phyloP scores from a whole-genome alignment of 2,888 invertebrate species.

The Lasioglossum villosulum region DNA sequence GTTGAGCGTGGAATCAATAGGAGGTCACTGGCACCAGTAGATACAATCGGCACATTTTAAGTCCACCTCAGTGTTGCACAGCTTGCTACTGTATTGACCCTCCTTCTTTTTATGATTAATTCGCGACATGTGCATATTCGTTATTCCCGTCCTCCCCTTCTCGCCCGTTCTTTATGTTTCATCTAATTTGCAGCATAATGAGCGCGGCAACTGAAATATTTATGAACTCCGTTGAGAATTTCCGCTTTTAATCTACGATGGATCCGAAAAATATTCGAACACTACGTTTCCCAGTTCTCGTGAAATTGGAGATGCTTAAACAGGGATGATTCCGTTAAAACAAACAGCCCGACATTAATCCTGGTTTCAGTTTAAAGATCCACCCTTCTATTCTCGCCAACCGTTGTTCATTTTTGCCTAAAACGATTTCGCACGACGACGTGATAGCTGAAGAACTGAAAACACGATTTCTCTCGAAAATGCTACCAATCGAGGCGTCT shows the following conservation, averaged over 20 bases:
- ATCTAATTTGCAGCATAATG: conserved; percentile 8
- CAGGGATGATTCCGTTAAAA: too few relatives aligned
- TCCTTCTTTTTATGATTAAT: conserved; percentile 43
- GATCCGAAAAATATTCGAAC: too few relatives aligned
- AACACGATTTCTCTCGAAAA: too few relatives aligned
- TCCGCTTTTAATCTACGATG: not conserved
- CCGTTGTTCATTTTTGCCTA: too few relatives aligned
- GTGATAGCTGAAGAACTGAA: too few relatives aligned
- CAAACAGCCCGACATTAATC: too few relatives aligned
- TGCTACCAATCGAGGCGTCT: too few relatives aligned
- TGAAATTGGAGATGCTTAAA: too few relatives aligned
- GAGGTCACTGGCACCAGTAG: conserved; percentile 83
- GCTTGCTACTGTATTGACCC: conserved; percentile 49
- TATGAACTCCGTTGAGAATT: not conserved
- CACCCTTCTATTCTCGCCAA: too few relatives aligned
- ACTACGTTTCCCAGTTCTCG: too few relatives aligned
- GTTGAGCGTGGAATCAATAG: conserved; percentile 83
- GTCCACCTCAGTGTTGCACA: conserved; percentile 61
- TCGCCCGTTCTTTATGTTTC: not conserved
- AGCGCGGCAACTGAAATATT: not conserved
- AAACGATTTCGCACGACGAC: too few relatives aligned
- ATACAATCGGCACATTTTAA: conserved; percentile 83
- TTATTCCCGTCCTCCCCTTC: not conserved
- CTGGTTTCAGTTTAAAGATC: too few relatives aligned
- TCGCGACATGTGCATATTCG: conserved; percentile 27